Evolutionary conservation across 2,797 vertebrate species (phyloP).

Genomic region (Pristis pectinata): DNA sequence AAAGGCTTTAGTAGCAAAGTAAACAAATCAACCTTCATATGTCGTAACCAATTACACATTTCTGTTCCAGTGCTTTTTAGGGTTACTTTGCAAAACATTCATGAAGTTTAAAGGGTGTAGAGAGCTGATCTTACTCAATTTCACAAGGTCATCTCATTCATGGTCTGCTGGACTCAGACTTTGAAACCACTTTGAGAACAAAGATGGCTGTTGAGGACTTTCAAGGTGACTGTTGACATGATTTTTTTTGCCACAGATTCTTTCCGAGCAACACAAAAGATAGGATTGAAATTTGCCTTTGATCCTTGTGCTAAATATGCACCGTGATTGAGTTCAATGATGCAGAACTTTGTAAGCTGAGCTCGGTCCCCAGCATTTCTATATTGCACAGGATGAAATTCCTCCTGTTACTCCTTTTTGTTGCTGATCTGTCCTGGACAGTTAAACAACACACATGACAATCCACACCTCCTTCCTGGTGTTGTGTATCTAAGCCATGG

Average conservation of each 20-base stretch:
- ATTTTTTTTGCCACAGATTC: neutral
- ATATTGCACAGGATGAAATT: neutral
- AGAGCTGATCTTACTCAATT: neutral
- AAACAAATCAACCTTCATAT: neutral
- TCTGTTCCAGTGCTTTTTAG: neutral
- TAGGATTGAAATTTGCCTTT: neutral
- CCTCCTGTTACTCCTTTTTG: neutral
- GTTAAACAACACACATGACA: neutral
- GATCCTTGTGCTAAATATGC: no score
- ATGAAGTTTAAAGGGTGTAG: neutral
- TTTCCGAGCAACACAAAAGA: neutral
- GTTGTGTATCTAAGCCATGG: neutral
- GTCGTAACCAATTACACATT: neutral
- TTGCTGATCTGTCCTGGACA: neutral
- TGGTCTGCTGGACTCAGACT: neutral
- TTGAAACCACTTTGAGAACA: conserved; percentile 14
- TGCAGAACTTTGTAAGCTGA: no score
- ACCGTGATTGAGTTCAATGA: no score
- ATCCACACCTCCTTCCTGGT: neutral
- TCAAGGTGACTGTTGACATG: neutral
- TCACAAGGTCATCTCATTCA: neutral
- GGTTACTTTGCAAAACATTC: neutral
- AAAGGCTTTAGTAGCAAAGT: neutral
- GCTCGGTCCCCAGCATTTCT: no score
- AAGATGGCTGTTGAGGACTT: neutral